Conservation (phyloP, 2,888 invertebrate species). For the Drosophila trichaetosa region DNA sequence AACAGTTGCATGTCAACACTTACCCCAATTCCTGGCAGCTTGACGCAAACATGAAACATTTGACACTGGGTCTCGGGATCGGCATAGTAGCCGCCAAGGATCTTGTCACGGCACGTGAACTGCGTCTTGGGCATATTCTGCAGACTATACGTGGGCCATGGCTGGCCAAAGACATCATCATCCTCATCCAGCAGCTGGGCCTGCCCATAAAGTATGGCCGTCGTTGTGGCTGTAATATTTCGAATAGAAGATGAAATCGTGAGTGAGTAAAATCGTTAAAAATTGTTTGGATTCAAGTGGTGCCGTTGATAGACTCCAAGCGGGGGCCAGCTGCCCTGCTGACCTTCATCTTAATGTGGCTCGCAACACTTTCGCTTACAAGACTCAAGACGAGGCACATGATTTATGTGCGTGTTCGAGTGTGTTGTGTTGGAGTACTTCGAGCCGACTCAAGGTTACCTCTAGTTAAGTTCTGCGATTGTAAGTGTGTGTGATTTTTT, state of each 20-base stretch:
- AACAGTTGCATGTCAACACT: conserved; percentile 70
- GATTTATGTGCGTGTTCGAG: conserved; percentile 63
- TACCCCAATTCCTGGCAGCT: conserved; percentile 91
- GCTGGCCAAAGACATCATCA: conserved; percentile 76
- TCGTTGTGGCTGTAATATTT: conserved; percentile 53
- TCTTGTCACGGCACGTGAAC: conserved; percentile 93
- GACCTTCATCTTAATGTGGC: conserved; percentile 64
- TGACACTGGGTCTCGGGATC: conserved; percentile 94
- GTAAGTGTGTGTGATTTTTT: conserved; percentile 29
- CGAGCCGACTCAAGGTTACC: conserved; percentile 60
- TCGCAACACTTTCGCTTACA: conserved; percentile 70
- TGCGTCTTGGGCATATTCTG: conserved; percentile 87
- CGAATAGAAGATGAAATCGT: conserved; percentile 43
- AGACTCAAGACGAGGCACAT: conserved; percentile 41
- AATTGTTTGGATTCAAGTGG: conserved; percentile 46
- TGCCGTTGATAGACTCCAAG: conserved; percentile 23
- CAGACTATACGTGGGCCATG: conserved; percentile 87
- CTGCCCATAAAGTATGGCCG: conserved; percentile 56
- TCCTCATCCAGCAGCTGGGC: conserved; percentile 75
- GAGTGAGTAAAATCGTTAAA: conserved; percentile 38
- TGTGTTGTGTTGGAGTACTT: conserved; percentile 53
- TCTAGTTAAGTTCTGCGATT: conserved; percentile 36
- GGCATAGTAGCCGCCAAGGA: conserved; percentile 95
- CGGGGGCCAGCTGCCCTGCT: conserved; percentile 47
- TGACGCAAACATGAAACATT: conserved; percentile 95